A percentile compares a stretch with the other conserved stretches of the same genome.
Conservation (phyloP, 1,140 invertebrate genomes). For the Heliconius hewitsoni region DNA sequence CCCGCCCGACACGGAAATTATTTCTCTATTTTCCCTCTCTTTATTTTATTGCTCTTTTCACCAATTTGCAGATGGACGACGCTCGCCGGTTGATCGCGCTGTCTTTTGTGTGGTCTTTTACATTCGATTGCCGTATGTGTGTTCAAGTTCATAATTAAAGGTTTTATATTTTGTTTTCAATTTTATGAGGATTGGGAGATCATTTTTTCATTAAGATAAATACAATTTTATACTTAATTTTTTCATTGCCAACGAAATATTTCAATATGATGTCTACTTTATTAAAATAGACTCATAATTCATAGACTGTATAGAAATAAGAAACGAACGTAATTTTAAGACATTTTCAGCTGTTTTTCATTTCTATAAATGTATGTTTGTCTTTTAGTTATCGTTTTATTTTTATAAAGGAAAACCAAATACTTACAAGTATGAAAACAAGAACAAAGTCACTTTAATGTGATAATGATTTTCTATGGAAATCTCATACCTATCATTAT, state of each 20-base stretch:
- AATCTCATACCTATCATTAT: background rate
- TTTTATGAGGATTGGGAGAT: background rate
- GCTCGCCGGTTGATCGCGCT: constrained; percentile 9
- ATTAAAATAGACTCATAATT: background rate
- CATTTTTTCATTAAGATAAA: background rate
- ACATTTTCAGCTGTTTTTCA: no score
- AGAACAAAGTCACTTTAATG: no score
- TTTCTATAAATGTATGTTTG: no score
- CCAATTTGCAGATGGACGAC: constrained; percentile 33
- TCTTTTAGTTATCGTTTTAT: no score
- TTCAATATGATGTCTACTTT: background rate
- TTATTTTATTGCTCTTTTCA: constrained; percentile 44
- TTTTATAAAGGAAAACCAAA: no score
- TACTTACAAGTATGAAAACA: no score
- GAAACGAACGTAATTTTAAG: no score
- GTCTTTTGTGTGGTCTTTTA: constrained; percentile 10
- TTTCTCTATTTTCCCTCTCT: constrained; percentile 56
- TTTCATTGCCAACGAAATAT: background rate
- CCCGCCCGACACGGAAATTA: constrained; percentile 56
- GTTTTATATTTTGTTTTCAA: background rate
- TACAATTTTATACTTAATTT: background rate
- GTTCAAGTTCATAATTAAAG: background rate
- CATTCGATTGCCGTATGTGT: background rate
- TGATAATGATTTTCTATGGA: no score
- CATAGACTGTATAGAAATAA: no score